Base-by-base conservation (phyloP, 2,797 vertebrate species). In the Hippopotamyrus pictus region DNA sequence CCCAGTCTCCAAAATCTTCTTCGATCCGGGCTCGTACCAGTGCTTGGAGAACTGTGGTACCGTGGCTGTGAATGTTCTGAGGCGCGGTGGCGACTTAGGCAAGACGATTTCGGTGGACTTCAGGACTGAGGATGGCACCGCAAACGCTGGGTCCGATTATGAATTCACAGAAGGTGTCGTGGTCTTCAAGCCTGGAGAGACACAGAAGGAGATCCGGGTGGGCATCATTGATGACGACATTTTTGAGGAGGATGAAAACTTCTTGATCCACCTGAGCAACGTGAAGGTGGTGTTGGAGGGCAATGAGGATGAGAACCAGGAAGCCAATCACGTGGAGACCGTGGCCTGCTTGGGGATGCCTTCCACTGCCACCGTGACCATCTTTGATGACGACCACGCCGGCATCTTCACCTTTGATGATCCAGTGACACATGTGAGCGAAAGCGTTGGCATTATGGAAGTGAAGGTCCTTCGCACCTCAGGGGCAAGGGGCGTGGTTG, bases 401-500 rank as follows among this genome's bases (percentile, higher is more conserved):
- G 99, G 99, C 92, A 99, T 99, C 96, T 99, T 99, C 94, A 99
- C 98, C 0, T 99, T 99, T 83, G 98, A 99, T 95, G 99, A 99
- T 91, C 95, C 97, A 0, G 96, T 98, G 84, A 96, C 92, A 3
- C 99, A 99, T 0, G 97, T 99, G 91, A 99, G 98, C 7, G 99
- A 99, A 94, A 99, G 99, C 1, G 95, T 99, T 59, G 99, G 99
- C 89, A 96, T 95, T 93, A 99, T 99, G 98, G 99, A 99, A 93
- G 97, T 99, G 94, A 99, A 98, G 94, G 98, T 99, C 50, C 94
- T 99, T 94, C 96, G 99, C 92, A 99, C 98, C 29, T 99, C 99
- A 2, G 99, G 99, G 19, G 98, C 99, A 0, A 97, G 99, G 89
- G 98, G 99, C 91, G 97, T 97, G 93, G 98, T 99, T 93, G 96